Evolutionary conservation across 92 coral and sea anemone genomes (phyloP).

Genomic region (Siderastrea siderea): DNA sequence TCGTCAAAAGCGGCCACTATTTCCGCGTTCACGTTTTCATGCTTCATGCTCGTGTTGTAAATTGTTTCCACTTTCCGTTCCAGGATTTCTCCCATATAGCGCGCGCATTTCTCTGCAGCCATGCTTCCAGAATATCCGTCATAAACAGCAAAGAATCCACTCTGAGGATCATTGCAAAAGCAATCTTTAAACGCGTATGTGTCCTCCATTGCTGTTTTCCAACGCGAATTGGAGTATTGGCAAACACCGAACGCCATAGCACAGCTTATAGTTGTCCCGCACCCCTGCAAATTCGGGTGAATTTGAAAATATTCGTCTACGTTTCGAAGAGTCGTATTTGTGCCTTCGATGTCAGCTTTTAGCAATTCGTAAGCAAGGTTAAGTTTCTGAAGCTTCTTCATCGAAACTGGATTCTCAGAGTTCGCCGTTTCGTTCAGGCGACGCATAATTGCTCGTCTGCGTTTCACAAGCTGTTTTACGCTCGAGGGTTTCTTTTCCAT

Average conservation of each 20-base stretch:
- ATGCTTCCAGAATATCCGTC: conserved; percentile 95
- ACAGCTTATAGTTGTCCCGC: conserved; percentile 59
- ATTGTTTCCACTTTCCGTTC: conserved; percentile 75
- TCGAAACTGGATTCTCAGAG: conserved; percentile 83
- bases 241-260: conserved; percentile 91
- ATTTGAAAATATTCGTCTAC: conserved; percentile 55
- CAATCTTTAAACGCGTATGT: conserved; percentile 79
- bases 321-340: conserved; percentile 60
- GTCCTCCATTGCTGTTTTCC: conserved; percentile 95
- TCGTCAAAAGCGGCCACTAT: conserved; percentile 77
- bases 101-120: conserved; percentile 95
- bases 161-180: conserved; percentile 83
- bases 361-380: conserved; percentile 89
- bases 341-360: conserved; percentile 85
- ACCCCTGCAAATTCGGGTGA: conserved; percentile 65
- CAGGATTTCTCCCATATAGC: conserved; percentile 82
- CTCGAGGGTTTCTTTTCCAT: conserved; percentile 77
- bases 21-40: conserved; percentile 62
- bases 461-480: conserved; percentile 77
- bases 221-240: conserved; percentile 87
- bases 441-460: conserved; percentile 84
- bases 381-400: conserved; percentile 83
- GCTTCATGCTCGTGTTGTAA: conserved; percentile 66
- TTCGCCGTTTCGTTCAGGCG: conserved; percentile 80
- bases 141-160: conserved; percentile 91